Percentiles rank a stretch among this genome's conserved stretches.
Conservation (phyloP, 2,888 invertebrate genomes). For the Aromia moschata region DNA sequence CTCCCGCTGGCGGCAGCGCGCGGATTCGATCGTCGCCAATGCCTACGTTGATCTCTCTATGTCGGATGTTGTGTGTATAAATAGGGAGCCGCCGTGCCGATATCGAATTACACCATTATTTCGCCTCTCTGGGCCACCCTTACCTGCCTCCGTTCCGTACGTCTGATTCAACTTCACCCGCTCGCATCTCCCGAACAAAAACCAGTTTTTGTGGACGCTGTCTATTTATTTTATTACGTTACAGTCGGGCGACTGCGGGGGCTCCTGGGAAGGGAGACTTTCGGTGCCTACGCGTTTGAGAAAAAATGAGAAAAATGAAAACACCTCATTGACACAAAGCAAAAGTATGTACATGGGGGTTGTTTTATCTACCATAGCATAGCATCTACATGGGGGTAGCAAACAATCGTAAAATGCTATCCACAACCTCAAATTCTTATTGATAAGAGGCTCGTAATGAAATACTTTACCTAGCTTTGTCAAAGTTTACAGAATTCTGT, state of each 20-base stretch:
- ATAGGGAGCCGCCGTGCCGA: conserved; percentile 58
- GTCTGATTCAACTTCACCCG: conserved; percentile 25
- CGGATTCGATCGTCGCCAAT: conserved; percentile 19
- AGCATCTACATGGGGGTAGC: too few relatives aligned
- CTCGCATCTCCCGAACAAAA: conserved; percentile 21
- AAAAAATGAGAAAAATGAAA: too few relatives aligned
- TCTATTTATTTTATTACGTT: conserved; percentile 20
- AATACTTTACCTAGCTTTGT: too few relatives aligned
- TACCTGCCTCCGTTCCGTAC: conserved; percentile 49
- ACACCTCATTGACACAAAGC: too few relatives aligned
- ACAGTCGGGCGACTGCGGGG: conserved; percentile 1
- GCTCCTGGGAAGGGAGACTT: neutral
- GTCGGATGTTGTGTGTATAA: conserved; percentile 48
- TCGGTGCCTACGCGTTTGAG: too few relatives aligned
- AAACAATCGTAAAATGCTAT: too few relatives aligned
- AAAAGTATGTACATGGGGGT: too few relatives aligned
- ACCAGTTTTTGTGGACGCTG: conserved; percentile 20
- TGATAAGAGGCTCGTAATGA: too few relatives aligned
- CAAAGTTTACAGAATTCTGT: too few relatives aligned
- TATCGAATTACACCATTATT: conserved; percentile 60
- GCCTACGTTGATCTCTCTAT: conserved; percentile 22
- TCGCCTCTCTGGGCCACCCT: conserved; percentile 57
- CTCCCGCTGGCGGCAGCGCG: neutral
- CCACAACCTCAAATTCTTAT: too few relatives aligned
- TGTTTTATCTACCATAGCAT: too few relatives aligned